Evolutionary conservation across 2,888 invertebrate genomes (phyloP).

Genomic region (Candidula unifasciata): DNA sequence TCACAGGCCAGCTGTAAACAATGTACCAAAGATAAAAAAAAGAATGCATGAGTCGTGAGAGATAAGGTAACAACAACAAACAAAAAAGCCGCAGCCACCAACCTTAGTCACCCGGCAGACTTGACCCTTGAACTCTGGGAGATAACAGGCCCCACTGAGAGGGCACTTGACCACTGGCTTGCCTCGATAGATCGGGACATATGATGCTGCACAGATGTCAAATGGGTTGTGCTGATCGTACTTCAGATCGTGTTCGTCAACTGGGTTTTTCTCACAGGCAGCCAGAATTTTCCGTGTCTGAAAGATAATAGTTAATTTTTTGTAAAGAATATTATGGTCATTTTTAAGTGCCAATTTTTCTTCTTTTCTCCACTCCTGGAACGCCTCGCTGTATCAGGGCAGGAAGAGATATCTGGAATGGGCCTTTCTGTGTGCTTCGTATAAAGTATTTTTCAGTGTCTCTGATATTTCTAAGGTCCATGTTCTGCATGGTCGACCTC

Average conservation of each 20-base stretch:
- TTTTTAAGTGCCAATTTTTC: no score
- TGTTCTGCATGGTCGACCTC: no score
- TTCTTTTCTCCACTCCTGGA: no score
- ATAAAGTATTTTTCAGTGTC: no score
- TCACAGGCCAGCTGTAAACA: no score
- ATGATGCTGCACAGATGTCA: conserved; percentile 92
- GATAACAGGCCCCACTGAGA: conserved; percentile 91
- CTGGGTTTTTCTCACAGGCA: conserved; percentile 93
- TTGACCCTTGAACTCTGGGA: conserved; percentile 90
- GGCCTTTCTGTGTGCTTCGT: no score
- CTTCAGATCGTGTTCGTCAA: conserved; percentile 90
- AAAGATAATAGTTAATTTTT: conserved; percentile 47
- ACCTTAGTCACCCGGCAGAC: conserved; percentile 84
- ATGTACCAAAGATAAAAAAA: no score
- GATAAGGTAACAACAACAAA: no score
- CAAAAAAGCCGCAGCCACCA: conserved; percentile 32
- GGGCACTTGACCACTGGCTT: conserved; percentile 95
- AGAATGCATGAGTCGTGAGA: no score
- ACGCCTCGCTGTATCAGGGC: no score
- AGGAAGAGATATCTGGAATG: no score
- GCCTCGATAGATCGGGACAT: conserved; percentile 95
- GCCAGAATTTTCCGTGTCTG: conserved; percentile 95
- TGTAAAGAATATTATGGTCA: not conserved
- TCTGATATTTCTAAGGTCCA: no score
- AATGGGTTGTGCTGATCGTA: conserved; percentile 99